Evolutionary conservation across 1,140 invertebrate genomes (phyloP).

Genomic region (Saccostrea glomerata): DNA sequence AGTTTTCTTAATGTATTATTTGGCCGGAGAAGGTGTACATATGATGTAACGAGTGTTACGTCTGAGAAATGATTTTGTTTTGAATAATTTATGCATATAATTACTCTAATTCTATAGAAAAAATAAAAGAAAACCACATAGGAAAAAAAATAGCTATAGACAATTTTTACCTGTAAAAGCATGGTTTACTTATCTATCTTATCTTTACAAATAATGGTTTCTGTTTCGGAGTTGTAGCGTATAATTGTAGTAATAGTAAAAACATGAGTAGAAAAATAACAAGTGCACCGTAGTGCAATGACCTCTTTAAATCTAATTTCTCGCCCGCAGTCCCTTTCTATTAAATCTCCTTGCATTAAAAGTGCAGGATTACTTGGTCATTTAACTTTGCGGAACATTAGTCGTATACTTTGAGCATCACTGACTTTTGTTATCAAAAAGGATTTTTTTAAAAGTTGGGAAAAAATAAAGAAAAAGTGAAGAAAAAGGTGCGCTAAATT

Average conservation of each 20-base stretch:
- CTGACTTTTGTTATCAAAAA: neutral
- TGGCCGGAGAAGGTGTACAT: no score
- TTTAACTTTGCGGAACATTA: neutral
- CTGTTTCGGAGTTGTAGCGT: slow-evolving; percentile 14
- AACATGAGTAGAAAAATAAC: neutral
- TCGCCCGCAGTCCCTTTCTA: neutral
- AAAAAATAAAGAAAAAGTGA: neutral
- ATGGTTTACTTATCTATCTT: slow-evolving; percentile 4
- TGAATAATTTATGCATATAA: neutral
- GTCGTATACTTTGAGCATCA: neutral
- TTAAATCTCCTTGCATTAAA: slow-evolving; percentile 2
- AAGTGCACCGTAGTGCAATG: neutral
- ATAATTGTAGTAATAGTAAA: slow-evolving; percentile 25
- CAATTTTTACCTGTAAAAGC: neutral
- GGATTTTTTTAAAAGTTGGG: neutral
- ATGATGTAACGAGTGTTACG: no score
- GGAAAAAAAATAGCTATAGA: neutral
- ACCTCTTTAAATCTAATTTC: neutral
- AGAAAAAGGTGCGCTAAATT: slow-evolving; percentile 10
- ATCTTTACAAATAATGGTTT: slow-evolving; percentile 1
- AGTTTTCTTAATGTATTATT: no score
- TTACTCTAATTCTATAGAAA: neutral
- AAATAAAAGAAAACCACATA: neutral
- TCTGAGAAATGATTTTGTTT: neutral
- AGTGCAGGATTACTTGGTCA: neutral